A percentile compares a stretch with the other conserved stretches of the same genome.
These are phyloP conservation scores for Kryptolebias marmoratus DNA, from an alignment of 2,113 vertebrate species.

Conservation along the genomic window DNA sequence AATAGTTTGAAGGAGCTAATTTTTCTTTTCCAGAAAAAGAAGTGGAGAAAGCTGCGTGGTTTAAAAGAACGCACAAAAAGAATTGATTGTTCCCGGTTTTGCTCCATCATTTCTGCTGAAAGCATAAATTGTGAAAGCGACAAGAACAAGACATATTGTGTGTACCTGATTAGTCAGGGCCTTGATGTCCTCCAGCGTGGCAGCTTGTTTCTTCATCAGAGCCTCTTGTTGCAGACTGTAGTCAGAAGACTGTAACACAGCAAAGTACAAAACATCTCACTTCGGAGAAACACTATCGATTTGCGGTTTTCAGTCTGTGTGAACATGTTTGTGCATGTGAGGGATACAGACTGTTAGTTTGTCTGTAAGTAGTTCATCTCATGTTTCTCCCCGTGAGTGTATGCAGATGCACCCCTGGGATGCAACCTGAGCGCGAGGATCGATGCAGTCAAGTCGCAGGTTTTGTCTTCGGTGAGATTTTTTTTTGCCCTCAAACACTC, in stretches of 20 bases:
- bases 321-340: conserved; percentile 17
- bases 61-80: background rate
- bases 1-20: background rate
- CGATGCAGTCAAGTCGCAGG: conserved; percentile 63
- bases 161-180: conserved; percentile 86
- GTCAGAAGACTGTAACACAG: conserved; percentile 80
- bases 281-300: conserved; percentile 41
- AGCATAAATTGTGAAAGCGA: background rate
- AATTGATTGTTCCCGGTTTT: background rate
- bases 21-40: background rate
- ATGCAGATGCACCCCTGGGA: conserved; percentile 52
- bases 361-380: conserved; percentile 39
- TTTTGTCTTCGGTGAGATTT: conserved; percentile 45
- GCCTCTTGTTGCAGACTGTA: conserved; percentile 80
- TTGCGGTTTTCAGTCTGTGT: conserved; percentile 21
- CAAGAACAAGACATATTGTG: background rate
- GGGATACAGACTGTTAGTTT: conserved; percentile 39
- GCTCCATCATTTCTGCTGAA: background rate
- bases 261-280: conserved; percentile 28
- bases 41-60: background rate
- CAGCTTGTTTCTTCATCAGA: conserved; percentile 88
- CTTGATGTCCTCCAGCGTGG: conserved; percentile 86
- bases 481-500: conserved; percentile 20
- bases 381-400: conserved; percentile 40
- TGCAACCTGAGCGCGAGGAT: conserved; percentile 65